Evolutionary conservation across 1,140 invertebrate species (phyloP), one percentile per base, ranked within the genome.

Genomic region (Phthorimaea operculella): DNA sequence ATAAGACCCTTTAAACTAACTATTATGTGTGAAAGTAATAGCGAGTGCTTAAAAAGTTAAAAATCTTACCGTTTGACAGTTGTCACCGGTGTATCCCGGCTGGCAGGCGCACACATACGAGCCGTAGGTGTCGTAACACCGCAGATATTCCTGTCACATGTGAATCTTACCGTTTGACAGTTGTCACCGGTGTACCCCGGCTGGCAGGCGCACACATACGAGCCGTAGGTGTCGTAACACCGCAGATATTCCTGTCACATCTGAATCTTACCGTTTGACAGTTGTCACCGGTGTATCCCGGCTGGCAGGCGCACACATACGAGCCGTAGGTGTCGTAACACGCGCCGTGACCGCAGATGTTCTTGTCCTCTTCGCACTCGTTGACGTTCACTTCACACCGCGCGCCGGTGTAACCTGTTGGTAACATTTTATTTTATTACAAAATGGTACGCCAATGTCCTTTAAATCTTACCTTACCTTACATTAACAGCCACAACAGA

Each of bases 331-430:
- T 92, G 74, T 94, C 92, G 73, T 90, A 93, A 79, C 93, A 95
- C 8, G 88, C 82, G 16, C 94, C 92, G 85, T 94, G 93, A 10
- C 90, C 83, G 84, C 95, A 97, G 0, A 94, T 90, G 64, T 88
- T 89, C 28, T 86, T 72, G 51, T 87, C 83, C 60, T 84, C 80
- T 62, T 79, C 80, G 83, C 96, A 97, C 78, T 98, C 96, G 81
- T 97, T 91, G 55, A 96, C 92, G 75, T 97, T 93, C 68, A 87
- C 71, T 70, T 94, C 90, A 83, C 95, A 97, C 59, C 91, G 91
- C 44, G 88, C 86, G 7, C 95, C 96, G 33, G 90, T 90, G 88
- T 93, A 98, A 42, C 95, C 95, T 14, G 88, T 1, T 5, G n/a
- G n/a, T n/a, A n/a, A n/a, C n/a, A n/a, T n/a, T n/a, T n/a, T n/a